phyloP scores from a whole-genome alignment of 2,888 invertebrate species.

The Eupeodes luniger region DNA sequence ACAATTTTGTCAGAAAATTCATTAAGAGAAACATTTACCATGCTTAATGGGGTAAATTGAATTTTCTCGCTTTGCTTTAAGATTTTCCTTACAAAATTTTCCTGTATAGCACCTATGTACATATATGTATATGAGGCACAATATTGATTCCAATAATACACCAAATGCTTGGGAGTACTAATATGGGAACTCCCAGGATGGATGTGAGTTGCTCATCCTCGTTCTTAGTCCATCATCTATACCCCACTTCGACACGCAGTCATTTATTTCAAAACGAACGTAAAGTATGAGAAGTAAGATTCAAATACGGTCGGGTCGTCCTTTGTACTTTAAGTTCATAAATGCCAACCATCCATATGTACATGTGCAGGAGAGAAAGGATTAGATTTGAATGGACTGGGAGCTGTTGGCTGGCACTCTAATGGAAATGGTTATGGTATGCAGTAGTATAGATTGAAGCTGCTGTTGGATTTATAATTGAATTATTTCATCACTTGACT shows the following conservation, averaged over 20 bases:
- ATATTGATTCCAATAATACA: conserved; percentile 31
- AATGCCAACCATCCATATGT: conserved; percentile 8
- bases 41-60: conserved; percentile 70
- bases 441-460: conserved; percentile 57
- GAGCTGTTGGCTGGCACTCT: neutral
- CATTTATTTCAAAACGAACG: conserved; percentile 29
- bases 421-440: neutral
- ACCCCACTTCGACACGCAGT: neutral
- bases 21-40: conserved; percentile 69
- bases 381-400: conserved; percentile 54
- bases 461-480: conserved; percentile 75
- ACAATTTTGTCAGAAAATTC: conserved; percentile 62
- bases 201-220: conserved; percentile 42
- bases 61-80: conserved; percentile 70
- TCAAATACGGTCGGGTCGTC: conserved; percentile 13
- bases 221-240: neutral
- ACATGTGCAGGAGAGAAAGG: conserved; percentile 56
- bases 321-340: conserved; percentile 63
- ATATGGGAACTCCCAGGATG: conserved; percentile 60
- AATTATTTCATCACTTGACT: conserved; percentile 75
- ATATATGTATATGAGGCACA: no score
- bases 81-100: conserved; percentile 27
- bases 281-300: conserved; percentile 36
- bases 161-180: neutral
- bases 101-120: neutral